These are phyloP conservation scores for Plodia interpunctella DNA, from an alignment of 1,140 invertebrate species.

Conservation along the genomic window DNA sequence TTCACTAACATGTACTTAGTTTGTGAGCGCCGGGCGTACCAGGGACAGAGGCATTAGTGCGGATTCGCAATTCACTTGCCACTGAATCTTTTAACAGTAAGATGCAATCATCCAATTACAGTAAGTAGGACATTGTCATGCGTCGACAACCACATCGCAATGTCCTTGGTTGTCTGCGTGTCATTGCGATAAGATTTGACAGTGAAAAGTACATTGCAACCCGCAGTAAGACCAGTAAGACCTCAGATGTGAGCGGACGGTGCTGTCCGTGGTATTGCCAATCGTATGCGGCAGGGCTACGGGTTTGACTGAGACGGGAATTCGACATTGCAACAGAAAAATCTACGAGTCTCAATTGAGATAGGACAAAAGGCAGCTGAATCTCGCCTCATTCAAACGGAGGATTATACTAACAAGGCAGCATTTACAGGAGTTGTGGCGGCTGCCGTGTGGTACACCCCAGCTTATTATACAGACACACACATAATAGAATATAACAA, in stretches of 20 bases:
- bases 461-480: constrained; percentile 57
- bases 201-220: too few species aligned
- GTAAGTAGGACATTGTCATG: too few species aligned
- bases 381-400: constrained; percentile 16
- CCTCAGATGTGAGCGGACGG: too few species aligned
- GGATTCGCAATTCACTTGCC: too few species aligned
- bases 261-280: not conserved
- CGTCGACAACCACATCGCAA: too few species aligned
- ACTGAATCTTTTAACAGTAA: too few species aligned
- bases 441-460: constrained; percentile 38
- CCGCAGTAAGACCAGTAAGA: too few species aligned
- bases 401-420: constrained; percentile 8
- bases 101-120: too few species aligned
- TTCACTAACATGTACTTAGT: constrained; percentile 51
- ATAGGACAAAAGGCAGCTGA: not conserved
- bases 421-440: constrained; percentile 8
- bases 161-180: too few species aligned
- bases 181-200: too few species aligned
- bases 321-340: not conserved
- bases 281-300: not conserved
- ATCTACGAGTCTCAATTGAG: not conserved
- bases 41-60: constrained; percentile 15
- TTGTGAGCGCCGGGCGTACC: constrained; percentile 49
- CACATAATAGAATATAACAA: constrained; percentile 74
- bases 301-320: constrained; percentile 16